Evolutionary conservation across 2,113 vertebrate species (phyloP).

Genomic region (Calonectris borealis): DNA sequence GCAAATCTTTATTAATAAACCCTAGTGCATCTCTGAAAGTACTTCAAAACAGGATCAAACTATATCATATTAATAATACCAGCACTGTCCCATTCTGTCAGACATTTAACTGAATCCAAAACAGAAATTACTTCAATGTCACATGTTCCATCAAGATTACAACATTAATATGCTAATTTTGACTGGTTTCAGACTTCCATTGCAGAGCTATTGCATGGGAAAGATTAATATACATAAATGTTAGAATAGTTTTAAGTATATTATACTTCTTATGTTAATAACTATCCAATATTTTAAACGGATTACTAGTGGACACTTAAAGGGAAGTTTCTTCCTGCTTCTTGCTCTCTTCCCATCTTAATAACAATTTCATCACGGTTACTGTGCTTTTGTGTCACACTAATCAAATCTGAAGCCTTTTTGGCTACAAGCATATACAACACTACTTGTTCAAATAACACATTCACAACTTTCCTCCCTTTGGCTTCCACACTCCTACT

Average conservation of each 20-base stretch:
- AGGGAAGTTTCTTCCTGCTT: background rate
- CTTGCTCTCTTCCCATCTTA: background rate
- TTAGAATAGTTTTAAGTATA: background rate
- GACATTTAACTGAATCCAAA: background rate
- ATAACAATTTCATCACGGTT: background rate
- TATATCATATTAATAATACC: background rate
- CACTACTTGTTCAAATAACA: background rate
- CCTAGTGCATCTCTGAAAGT: background rate
- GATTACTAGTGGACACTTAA: background rate
- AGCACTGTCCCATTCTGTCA: background rate
- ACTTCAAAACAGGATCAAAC: background rate
- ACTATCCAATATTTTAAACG: background rate
- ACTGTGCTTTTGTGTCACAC: background rate
- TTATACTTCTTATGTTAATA: background rate
- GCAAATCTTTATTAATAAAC: constrained; percentile 15
- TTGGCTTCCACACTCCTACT: background rate
- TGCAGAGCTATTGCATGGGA: background rate
- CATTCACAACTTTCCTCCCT: background rate
- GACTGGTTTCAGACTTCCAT: background rate
- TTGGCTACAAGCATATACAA: background rate
- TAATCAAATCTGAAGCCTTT: background rate
- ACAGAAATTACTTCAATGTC: background rate
- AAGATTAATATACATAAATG: background rate
- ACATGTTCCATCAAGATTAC: background rate
- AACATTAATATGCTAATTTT: background rate